Base-by-base conservation (phyloP, 2,113 vertebrate species). In the Mystacornis crossleyi region DNA sequence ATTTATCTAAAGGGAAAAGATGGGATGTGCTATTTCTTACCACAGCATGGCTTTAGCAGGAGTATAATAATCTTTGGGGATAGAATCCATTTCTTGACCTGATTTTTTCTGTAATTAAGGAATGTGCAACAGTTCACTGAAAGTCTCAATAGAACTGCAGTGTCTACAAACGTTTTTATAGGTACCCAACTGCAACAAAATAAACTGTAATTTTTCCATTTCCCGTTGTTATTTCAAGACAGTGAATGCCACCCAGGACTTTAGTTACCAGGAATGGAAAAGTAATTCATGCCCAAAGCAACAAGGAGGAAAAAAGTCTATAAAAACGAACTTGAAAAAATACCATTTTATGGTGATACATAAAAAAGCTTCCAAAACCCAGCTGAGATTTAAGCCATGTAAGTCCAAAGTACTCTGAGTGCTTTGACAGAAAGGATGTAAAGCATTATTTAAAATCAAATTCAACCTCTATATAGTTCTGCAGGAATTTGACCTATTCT, bases 91-190 rank as follows among this genome's bases (percentile, higher is more conserved):
- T 84, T 73, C 70, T 89, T 93, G 91, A 92, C 89, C 93, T 89
- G 73, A 81, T 95, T 96, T 95, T 86, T 71, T 86, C 64, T 80
- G 88, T 93, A 90, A 96, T 90, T 96, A 95, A 94, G 71, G 75
- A 94, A 71, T 4, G 12, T 4, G 4, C 48, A 90, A 60, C 55
- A 78, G 29, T 90, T 92, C 87, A 83, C 71, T 70, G 85, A 70
- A 86, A 73, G 47, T 93, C 87, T 86, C 75, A 47, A 34, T 60
- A 74, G 71, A 64, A 86, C 60, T 83, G 20, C 75, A 60, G 54
- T 40, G 18, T 61, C 66, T 60, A 80, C 3, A 33, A 82, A 79
- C 0, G 0, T 80, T 91, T 92, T 81, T 66, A 48, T 24, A 89
- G 66, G 47, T 85, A 72, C 19, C 81, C 66, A 65, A 80, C 77